Evolutionary conservation across 2,113 vertebrate species (phyloP).

Genomic region (Meles meles): DNA sequence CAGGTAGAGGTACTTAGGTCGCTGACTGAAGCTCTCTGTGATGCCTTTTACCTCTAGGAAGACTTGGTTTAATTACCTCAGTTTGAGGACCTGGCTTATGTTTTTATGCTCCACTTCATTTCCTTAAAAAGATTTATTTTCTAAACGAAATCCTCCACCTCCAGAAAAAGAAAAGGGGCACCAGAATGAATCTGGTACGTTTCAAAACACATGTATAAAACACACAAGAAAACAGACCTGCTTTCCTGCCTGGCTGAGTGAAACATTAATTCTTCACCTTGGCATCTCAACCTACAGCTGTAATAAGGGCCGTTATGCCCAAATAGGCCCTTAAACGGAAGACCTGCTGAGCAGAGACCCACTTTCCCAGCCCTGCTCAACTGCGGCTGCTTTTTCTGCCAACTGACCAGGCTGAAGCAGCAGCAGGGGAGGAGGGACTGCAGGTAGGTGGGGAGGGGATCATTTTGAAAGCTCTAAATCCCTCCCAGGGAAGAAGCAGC

Average conservation of each 20-base stretch:
- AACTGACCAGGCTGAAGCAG: constrained; percentile 35
- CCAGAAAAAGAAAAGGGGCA: background rate
- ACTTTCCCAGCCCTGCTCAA: constrained; percentile 52
- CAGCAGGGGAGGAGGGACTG: constrained; percentile 56
- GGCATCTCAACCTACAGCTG: constrained; percentile 48
- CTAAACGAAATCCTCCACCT: background rate
- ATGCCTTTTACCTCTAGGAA: background rate
- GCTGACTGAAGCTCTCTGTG: background rate
- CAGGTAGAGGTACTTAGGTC: background rate
- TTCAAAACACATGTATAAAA: constrained; percentile 21
- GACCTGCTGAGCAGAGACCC: constrained; percentile 56
- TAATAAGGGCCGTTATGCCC: constrained; percentile 35
- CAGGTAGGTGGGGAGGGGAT: constrained; percentile 30
- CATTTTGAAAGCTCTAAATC: constrained; percentile 61
- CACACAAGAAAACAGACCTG: background rate
- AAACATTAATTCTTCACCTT: constrained; percentile 59
- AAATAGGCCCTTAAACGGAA: constrained; percentile 42
- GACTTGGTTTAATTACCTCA: background rate
- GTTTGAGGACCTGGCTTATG: background rate
- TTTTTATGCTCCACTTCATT: background rate
- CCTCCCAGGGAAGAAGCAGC: constrained; percentile 60
- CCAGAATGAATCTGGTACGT: background rate
- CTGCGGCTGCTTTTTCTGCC: constrained; percentile 43
- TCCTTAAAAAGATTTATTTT: background rate
- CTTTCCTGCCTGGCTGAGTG: constrained; percentile 33